Percentiles rank a stretch among this genome's conserved stretches.
These are phyloP conservation scores for Microtus montanus DNA, from an alignment of 2,113 vertebrate genomes.

Conservation along the genomic window DNA sequence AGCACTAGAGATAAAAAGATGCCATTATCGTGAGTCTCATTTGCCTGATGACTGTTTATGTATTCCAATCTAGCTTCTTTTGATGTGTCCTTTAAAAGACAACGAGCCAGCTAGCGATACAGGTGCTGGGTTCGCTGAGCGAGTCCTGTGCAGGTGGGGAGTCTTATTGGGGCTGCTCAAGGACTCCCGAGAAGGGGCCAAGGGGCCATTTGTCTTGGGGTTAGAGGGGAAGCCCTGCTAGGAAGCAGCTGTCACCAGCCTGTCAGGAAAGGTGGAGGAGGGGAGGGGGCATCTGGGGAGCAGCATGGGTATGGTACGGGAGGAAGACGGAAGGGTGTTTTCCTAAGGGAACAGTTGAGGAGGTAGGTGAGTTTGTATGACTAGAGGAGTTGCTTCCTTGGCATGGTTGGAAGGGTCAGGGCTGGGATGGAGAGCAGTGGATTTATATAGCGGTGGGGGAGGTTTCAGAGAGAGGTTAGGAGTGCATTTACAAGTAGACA, in stretches of 20 bases:
- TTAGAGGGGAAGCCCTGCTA: not conserved
- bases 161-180: not conserved
- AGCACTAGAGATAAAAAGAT: not conserved
- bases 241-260: not conserved
- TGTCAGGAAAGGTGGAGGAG: not conserved
- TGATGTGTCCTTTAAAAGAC: not conserved
- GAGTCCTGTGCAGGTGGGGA: not conserved
- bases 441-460: not conserved
- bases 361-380: not conserved
- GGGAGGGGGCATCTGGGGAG: not conserved
- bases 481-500: not conserved
- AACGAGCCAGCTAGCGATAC: not conserved
- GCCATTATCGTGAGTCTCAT: not conserved
- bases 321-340: not conserved
- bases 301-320: not conserved
- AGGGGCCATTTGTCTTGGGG: not conserved
- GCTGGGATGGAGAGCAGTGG: not conserved
- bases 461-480: not conserved
- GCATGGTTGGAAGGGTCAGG: not conserved
- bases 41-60: not conserved
- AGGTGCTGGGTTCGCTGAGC: not conserved
- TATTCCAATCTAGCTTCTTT: conserved; percentile 19
- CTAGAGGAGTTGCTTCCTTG: not conserved
- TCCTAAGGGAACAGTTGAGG: conserved; percentile 14
- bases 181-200: not conserved